Percentiles rank a stretch among this genome's conserved stretches.
These are phyloP conservation scores for Amorpha juglandis DNA, from an alignment of 2,888 invertebrate genomes.

Conservation along the genomic window DNA sequence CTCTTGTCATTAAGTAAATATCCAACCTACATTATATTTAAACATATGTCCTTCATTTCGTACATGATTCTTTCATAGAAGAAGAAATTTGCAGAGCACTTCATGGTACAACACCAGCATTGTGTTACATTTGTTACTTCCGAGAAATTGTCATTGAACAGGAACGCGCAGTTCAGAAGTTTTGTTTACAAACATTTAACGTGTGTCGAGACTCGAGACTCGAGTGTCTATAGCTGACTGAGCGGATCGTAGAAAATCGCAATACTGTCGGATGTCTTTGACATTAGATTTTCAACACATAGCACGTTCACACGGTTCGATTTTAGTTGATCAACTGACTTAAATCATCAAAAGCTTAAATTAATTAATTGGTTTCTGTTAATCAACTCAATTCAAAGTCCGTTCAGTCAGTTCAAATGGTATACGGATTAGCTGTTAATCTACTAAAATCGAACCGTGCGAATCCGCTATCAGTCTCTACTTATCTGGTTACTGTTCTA, in stretches of 20 bases:
- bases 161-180: conserved; percentile 50
- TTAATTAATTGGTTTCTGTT: no score
- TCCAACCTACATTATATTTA: background rate
- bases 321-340: no score
- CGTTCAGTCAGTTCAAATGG: no score
- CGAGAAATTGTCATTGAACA: conserved; percentile 50
- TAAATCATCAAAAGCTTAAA: no score
- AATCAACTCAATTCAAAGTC: no score
- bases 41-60: background rate
- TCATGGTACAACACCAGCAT: background rate
- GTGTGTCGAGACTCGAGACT: background rate
- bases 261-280: conserved; percentile 50
- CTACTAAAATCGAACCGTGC: no score
- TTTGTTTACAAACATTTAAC: conserved; percentile 65
- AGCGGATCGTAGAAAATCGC: conserved; percentile 47
- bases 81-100: background rate
- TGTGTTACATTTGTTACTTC: conserved; percentile 38
- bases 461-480: background rate
- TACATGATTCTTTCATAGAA: background rate
- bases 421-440: no score
- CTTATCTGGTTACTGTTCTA: conserved; percentile 9
- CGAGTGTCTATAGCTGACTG: conserved; percentile 31
- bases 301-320: no score
- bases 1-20: no score
- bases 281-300: conserved; percentile 40